phyloP scores from a whole-genome alignment of 2,888 invertebrate genomes.

The Dorcus parallelipipedus region DNA sequence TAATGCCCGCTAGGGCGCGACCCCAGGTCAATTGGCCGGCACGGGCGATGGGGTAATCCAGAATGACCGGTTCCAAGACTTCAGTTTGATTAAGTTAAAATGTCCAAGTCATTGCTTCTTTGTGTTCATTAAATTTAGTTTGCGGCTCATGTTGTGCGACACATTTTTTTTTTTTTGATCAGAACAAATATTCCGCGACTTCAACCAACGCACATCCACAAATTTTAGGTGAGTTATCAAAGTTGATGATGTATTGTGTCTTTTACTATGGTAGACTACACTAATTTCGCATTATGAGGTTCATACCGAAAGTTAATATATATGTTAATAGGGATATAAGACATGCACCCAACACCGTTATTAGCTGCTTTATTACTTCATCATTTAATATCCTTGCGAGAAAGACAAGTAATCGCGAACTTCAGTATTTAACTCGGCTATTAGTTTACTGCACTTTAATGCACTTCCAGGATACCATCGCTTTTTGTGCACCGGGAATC shows the following conservation, averaged over 20 bases:
- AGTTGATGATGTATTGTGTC: conserved; percentile 6
- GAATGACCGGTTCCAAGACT: conserved; percentile 21
- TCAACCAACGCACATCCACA: neutral
- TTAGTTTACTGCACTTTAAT: conserved; percentile 10
- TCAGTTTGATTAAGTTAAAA: conserved; percentile 37
- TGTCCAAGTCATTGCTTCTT: conserved; percentile 26
- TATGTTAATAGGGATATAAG: conserved; percentile 45
- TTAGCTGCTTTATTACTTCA: conserved; percentile 40
- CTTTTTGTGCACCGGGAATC: neutral
- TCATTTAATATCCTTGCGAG: conserved; percentile 33
- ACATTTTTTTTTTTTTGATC: neutral
- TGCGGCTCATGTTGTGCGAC: conserved; percentile 5
- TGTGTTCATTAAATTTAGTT: conserved; percentile 11
- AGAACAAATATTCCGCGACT: neutral
- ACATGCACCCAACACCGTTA: conserved; percentile 37
- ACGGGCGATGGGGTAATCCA: conserved; percentile 29
- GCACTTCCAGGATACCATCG: conserved; percentile 1
- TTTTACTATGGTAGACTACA: conserved; percentile 16
- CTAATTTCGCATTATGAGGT: conserved; percentile 33
- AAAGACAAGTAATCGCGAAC: conserved; percentile 17
- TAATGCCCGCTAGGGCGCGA: conserved; percentile 46
- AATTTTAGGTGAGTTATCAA: neutral
- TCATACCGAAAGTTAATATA: conserved; percentile 42
- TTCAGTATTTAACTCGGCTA: conserved; percentile 5
- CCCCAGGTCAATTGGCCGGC: conserved; percentile 49